Evolutionary conservation across 1,140 invertebrate genomes (phyloP).

Genomic region (Meteorus sp.): DNA sequence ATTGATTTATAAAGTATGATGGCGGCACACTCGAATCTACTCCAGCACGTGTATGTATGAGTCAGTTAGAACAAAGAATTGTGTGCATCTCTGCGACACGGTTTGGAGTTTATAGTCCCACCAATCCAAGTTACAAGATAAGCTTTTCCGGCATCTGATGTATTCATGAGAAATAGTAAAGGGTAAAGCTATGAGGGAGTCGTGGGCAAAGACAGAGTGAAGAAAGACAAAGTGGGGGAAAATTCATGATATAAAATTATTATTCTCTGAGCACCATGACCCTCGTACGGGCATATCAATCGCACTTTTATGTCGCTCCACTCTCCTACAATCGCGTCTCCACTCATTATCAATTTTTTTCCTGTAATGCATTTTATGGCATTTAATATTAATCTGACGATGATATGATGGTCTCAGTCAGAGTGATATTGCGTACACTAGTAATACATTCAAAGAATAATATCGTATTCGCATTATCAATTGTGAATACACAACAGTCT

Average conservation of each 20-base stretch:
- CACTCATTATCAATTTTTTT: background rate
- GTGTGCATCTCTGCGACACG: constrained; percentile 1
- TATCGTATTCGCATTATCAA: too few relatives aligned
- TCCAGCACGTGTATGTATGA: too few relatives aligned
- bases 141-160: constrained; percentile 43
- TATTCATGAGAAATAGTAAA: background rate
- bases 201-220: background rate
- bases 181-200: background rate
- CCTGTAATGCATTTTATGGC: too few relatives aligned
- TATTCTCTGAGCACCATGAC: constrained; percentile 9
- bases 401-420: too few relatives aligned
- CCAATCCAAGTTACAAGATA: constrained; percentile 36
- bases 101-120: constrained; percentile 47
- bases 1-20: too few relatives aligned
- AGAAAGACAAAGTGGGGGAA: background rate
- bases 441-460: too few relatives aligned
- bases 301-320: background rate
- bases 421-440: too few relatives aligned
- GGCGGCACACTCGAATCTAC: too few relatives aligned
- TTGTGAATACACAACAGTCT: too few relatives aligned
- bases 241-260: background rate
- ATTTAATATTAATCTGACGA: too few relatives aligned
- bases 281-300: constrained; percentile 6
- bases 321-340: background rate
- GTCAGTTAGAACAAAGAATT: too few relatives aligned